These are phyloP conservation scores for Cosmia pyralina DNA, from an alignment of 2,888 invertebrate species.

Conservation along the genomic window DNA sequence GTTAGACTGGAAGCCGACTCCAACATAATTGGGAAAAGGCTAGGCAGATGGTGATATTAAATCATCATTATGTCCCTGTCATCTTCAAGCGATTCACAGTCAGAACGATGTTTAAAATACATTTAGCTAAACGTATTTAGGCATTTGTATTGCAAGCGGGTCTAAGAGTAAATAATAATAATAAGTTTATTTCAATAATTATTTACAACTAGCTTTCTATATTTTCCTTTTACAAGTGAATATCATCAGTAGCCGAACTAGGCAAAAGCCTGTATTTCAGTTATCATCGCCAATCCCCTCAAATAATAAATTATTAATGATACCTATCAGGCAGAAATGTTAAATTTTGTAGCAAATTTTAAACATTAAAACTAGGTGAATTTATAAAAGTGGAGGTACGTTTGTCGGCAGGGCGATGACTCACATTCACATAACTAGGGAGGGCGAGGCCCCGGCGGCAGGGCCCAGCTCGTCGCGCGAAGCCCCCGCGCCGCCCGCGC, in stretches of 20 bases:
- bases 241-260: too few species aligned
- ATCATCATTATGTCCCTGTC: neutral
- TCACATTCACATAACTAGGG: slow-evolving; percentile 44
- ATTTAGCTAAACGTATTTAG: neutral
- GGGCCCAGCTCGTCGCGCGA: slow-evolving; percentile 66
- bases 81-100: neutral
- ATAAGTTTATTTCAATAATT: neutral
- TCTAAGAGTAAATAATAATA: neutral
- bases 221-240: neutral
- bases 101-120: neutral
- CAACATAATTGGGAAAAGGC: too few species aligned
- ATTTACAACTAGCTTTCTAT: neutral
- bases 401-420: slow-evolving; percentile 60
- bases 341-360: too few species aligned
- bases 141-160: neutral
- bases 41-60: too few species aligned
- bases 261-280: neutral
- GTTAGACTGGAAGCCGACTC: too few species aligned
- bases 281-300: neutral
- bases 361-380: neutral
- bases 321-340: neutral
- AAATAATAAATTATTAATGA: neutral
- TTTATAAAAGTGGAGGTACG: slow-evolving; percentile 29
- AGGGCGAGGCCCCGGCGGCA: slow-evolving; percentile 51
- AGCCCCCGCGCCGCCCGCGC: slow-evolving; percentile 31